Percentiles rank a stretch among this genome's conserved stretches.
phyloP scores from a whole-genome alignment of 2,888 invertebrate genomes.

The Drosophila suboccidentalis region DNA sequence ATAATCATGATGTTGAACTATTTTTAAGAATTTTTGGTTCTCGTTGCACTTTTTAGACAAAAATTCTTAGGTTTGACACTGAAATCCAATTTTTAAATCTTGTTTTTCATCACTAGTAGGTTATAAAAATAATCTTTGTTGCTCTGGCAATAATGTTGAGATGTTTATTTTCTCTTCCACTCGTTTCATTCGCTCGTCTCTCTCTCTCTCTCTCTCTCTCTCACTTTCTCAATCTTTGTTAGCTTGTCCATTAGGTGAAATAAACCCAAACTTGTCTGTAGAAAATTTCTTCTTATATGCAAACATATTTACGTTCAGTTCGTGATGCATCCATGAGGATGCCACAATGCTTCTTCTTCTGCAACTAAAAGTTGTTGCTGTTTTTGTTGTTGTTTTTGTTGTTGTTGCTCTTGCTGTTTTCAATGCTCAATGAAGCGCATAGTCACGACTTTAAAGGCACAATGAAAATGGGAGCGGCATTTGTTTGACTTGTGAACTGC shows the following conservation, averaged over 20 bases:
- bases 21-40: too few species aligned
- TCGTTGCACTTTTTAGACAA: neutral
- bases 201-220: neutral
- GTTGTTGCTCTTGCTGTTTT: constrained; percentile 25
- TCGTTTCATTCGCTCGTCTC: too few species aligned
- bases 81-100: too few species aligned
- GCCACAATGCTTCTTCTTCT: constrained; percentile 6
- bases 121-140: neutral
- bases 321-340: constrained; percentile 40
- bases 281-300: constrained; percentile 31
- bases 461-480: constrained; percentile 49
- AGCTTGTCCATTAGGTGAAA: neutral
- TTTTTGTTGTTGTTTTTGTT: constrained; percentile 11
- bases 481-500: constrained; percentile 53
- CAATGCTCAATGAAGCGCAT: constrained; percentile 72
- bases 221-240: neutral
- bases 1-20: too few species aligned
- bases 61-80: neutral
- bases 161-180: neutral
- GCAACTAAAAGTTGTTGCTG: neutral
- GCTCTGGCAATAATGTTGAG: neutral
- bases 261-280: constrained; percentile 10
- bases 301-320: constrained; percentile 37
- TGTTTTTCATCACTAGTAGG: neutral
- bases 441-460: constrained; percentile 48